phyloP scores from a whole-genome alignment of 2,113 vertebrate species.

The Thunnus maccoyii region DNA sequence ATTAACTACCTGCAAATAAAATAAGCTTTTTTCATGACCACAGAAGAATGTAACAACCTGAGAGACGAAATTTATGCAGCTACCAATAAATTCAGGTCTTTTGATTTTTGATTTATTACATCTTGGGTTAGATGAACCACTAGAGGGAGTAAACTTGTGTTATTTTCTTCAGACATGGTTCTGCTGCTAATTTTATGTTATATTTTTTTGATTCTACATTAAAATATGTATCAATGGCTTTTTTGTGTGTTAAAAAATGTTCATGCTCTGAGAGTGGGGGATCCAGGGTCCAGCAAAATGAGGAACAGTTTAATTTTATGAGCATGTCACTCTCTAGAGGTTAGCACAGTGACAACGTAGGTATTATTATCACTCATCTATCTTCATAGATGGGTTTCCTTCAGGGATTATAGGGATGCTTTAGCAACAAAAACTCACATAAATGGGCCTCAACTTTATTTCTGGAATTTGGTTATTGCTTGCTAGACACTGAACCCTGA shows the following conservation, averaged over 20 bases:
- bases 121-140: constrained; percentile 8
- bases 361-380: constrained; percentile 39
- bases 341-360: constrained; percentile 24
- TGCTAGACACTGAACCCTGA: not conserved
- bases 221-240: not conserved
- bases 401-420: not conserved
- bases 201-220: not conserved
- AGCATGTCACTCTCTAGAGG: constrained; percentile 11
- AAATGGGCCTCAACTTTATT: not conserved
- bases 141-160: constrained; percentile 38
- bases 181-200: not conserved
- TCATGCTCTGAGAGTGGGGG: not conserved
- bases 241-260: not conserved
- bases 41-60: not conserved
- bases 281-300: not conserved
- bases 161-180: not conserved
- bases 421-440: not conserved
- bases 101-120: not conserved
- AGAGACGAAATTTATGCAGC: not conserved
- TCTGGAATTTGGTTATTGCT: not conserved
- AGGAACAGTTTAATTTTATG: not conserved
- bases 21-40: too few species aligned
- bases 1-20: too few species aligned
- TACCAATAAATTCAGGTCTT: not conserved
- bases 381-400: constrained; percentile 9